phyloP scores from a whole-genome alignment of 2,888 invertebrate genomes.

The Drosophila ustulata region DNA sequence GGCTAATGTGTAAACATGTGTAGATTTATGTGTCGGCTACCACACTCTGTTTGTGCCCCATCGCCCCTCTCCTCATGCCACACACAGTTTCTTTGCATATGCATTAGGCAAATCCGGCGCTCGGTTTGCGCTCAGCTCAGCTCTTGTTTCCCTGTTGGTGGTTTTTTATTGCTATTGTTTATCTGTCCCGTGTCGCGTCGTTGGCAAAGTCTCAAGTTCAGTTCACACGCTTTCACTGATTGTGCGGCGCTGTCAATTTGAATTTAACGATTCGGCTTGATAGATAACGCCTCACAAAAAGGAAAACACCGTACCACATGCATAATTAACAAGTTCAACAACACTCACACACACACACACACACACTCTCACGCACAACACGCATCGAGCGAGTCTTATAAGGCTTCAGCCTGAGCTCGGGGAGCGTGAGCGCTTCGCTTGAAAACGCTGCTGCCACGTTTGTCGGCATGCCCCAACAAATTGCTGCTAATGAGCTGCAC shows the following conservation, averaged over 20 bases:
- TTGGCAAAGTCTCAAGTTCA: slow-evolving; percentile 76
- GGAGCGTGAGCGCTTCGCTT: slow-evolving; percentile 19
- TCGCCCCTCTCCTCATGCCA: background rate
- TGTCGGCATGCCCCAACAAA: slow-evolving; percentile 66
- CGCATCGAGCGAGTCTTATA: background rate
- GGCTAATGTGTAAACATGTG: slow-evolving; percentile 65
- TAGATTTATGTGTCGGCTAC: slow-evolving; percentile 62
- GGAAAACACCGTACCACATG: slow-evolving; percentile 38
- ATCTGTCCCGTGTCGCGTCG: slow-evolving; percentile 22
- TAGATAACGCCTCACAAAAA: slow-evolving; percentile 51
- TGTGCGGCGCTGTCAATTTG: slow-evolving; percentile 58
- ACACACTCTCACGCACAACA: background rate
- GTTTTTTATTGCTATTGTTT: slow-evolving; percentile 32
- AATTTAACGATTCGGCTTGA: slow-evolving; percentile 56
- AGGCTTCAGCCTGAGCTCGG: slow-evolving; percentile 11
- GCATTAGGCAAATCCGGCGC: slow-evolving; percentile 43
- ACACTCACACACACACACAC: slow-evolving; percentile 4
- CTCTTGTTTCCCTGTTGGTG: slow-evolving; percentile 47
- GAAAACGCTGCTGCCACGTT: slow-evolving; percentile 26
- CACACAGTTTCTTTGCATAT: slow-evolving; percentile 48
- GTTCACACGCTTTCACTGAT: slow-evolving; percentile 85
- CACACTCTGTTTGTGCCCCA: slow-evolving; percentile 27
- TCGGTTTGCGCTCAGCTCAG: slow-evolving; percentile 27
- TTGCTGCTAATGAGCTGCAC: slow-evolving; percentile 72
- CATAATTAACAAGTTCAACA: slow-evolving; percentile 58